Evolutionary conservation across 1,140 invertebrate species (phyloP), one percentile per base, ranked within the genome.

Genomic region (Ooceraea biroi): DNA sequence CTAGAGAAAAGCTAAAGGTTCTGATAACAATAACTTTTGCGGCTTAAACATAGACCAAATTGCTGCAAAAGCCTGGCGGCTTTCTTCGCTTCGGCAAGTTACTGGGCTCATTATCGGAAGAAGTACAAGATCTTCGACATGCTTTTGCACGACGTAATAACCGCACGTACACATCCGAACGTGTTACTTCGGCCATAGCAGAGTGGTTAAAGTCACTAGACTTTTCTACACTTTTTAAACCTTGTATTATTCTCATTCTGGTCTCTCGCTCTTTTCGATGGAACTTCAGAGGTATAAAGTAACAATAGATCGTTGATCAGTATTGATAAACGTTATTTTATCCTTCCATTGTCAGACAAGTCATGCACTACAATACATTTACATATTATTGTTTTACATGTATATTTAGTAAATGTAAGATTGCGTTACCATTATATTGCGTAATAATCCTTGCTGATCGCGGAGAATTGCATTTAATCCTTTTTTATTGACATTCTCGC

Each of bases 11-110:
- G 41, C 68, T 46, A 14, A 14, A 27, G 36, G 66, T 77, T 84
- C 76, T 83, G 90, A 93, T 93, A 92, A 91, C 89, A 91, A 93
- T 93, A 90, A 92, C 91, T 92, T 93, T 91, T 92, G 91, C 84
- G 89, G 89, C 7, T 92, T 92, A 92, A 93, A 89, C 90, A 90
- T 36, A 44, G 50, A 85, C 90, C 82, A 93, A 92, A 93, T 93
- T 93, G 83, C 90, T 91, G 87, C 89, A 91, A 84, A 90, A 91
- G 36, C 36, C 83, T 72, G 86, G 89, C 87, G 90, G 90, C 90
- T 90, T 89, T 90, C 60, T 77, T 63, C 14, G 10, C 65, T 41
- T 4, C 57, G 25, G 50, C 14, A 36, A 36, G 10, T 17, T 52
- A 10, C 57, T 11, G 7, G 19, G 44, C 30, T 68, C 55, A 78